phyloP scores from a whole-genome alignment of 1,140 invertebrate genomes.

The Drosophila truncata region DNA sequence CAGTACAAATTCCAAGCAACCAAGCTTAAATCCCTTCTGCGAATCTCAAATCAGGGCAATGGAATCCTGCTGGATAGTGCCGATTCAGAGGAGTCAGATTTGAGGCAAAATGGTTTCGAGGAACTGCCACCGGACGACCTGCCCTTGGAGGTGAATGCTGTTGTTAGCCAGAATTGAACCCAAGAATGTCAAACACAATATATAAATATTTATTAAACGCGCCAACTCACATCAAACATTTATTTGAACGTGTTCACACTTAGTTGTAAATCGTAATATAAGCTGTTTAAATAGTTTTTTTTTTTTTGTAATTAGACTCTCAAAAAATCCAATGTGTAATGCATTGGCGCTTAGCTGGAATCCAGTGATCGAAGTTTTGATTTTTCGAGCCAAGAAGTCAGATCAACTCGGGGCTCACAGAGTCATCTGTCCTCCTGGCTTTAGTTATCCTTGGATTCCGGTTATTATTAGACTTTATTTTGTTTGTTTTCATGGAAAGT shows the following conservation, averaged over 20 bases:
- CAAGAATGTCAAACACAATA: background rate
- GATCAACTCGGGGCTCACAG: conserved; percentile 33
- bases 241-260: conserved; percentile 63
- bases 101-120: background rate
- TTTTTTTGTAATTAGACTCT: background rate
- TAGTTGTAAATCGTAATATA: conserved; percentile 58
- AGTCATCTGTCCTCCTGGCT: conserved; percentile 26
- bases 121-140: conserved; percentile 50
- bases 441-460: conserved; percentile 15
- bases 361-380: conserved; percentile 9
- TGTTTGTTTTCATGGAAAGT: conserved; percentile 18
- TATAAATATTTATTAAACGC: background rate
- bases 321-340: conserved; percentile 37
- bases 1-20: conserved; percentile 83
- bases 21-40: conserved; percentile 76
- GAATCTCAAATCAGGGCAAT: conserved; percentile 67
- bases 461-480: background rate
- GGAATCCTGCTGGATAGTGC: conserved; percentile 42
- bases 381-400: conserved; percentile 19
- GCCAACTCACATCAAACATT: conserved; percentile 70
- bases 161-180: conserved; percentile 63
- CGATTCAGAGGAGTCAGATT: background rate
- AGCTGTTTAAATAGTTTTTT: conserved; percentile 25
- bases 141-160: conserved; percentile 75
- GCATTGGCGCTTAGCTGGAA: conserved; percentile 23